phyloP scores from a whole-genome alignment of 1,140 invertebrate species.

The Sitophilus oryzae region DNA sequence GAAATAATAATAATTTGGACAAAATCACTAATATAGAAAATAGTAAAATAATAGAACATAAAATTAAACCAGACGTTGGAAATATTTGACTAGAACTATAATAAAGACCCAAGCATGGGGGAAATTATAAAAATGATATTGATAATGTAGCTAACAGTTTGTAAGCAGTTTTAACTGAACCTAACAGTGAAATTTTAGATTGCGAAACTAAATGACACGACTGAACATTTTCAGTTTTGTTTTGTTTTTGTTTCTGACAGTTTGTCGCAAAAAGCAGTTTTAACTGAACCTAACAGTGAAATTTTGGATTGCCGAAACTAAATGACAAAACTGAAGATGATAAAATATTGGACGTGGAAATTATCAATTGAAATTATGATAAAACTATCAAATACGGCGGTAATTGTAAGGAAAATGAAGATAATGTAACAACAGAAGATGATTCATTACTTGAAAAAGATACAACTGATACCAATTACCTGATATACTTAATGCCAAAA shows the following conservation, averaged over 20 bases:
- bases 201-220: too few species aligned
- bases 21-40: not conserved
- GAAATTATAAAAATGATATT: slow-evolving; percentile 11
- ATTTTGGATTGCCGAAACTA: too few species aligned
- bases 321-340: not conserved
- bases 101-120: slow-evolving; percentile 14
- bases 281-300: too few species aligned
- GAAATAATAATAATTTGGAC: not conserved
- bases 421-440: too few species aligned
- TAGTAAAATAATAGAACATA: not conserved
- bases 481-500: too few species aligned
- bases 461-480: too few species aligned
- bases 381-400: not conserved
- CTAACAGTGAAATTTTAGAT: too few species aligned
- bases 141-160: not conserved
- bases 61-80: slow-evolving; percentile 1
- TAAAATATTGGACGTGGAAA: not conserved
- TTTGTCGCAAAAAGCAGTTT: too few species aligned
- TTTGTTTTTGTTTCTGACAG: too few species aligned
- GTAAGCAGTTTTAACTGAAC: too few species aligned
- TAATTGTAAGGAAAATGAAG: slow-evolving; percentile 3
- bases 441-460: not conserved
- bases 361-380: not conserved
- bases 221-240: too few species aligned
- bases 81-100: not conserved